Evolutionary conservation across 35 echinoderm and acorn worm genomes (phyloP).

Genomic region (Heliocidaris erythrogramma): DNA sequence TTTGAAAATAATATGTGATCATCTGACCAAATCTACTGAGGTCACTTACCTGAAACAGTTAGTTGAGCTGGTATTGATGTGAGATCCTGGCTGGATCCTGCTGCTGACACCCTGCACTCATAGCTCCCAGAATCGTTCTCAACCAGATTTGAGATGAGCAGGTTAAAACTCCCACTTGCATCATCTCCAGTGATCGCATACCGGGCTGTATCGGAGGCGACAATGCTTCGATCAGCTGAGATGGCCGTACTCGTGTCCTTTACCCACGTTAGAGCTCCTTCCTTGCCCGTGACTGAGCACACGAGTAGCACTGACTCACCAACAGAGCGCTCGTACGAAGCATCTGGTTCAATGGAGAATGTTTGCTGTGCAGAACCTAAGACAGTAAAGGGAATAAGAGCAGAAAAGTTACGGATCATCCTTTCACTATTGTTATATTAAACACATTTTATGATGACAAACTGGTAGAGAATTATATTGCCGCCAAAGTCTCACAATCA

Average conservation of each 20-base stretch:
- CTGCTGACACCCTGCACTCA: conserved; percentile 65
- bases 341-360: conserved; percentile 61
- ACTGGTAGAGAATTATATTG: no score
- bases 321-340: conserved; percentile 31
- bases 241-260: conserved; percentile 58
- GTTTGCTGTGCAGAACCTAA: conserved; percentile 67
- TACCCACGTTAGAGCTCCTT: conserved; percentile 70
- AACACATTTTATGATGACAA: no score
- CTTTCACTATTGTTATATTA: not conserved
- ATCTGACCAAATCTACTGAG: not conserved
- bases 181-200: conserved; percentile 71
- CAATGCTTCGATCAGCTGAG: conserved; percentile 57
- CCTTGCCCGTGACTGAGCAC: conserved; percentile 74
- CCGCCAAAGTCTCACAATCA: no score
- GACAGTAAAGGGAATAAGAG: not conserved
- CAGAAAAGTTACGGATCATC: not conserved
- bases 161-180: conserved; percentile 49
- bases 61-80: conserved; percentile 53
- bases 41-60: conserved; percentile 66
- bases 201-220: conserved; percentile 56
- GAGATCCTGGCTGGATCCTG: conserved; percentile 46
- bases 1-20: not conserved
- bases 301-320: conserved; percentile 64
- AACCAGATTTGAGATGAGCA: conserved; percentile 57
- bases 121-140: conserved; percentile 65